Conservation (phyloP, 2,797 vertebrate genomes). For the Smutsia temminckii region DNA sequence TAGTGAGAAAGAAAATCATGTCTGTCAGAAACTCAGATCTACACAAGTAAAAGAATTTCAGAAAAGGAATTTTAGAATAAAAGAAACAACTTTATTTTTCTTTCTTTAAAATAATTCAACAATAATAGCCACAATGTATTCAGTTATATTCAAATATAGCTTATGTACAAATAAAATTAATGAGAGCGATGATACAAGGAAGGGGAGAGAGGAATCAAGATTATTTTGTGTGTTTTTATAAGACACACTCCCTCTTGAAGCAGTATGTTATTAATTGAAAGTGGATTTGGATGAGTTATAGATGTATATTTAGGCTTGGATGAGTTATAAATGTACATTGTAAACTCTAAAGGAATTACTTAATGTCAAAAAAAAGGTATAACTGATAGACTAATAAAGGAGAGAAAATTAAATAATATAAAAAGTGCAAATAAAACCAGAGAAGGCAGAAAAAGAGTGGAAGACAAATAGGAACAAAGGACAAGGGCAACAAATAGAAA, state of each 20-base stretch:
- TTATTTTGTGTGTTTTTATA: neutral
- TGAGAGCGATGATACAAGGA: neutral
- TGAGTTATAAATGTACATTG: neutral
- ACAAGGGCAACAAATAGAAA: neutral
- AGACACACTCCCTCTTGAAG: neutral
- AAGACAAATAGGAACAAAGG: neutral
- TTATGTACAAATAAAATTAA: neutral
- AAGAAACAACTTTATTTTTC: neutral
- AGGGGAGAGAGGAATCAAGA: neutral
- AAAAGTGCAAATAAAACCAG: neutral
- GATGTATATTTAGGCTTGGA: neutral
- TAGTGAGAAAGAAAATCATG: neutral
- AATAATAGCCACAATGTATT: neutral
- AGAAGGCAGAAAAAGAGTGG: neutral
- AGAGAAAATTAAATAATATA: neutral
- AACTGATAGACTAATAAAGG: neutral
- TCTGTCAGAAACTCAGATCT: neutral
- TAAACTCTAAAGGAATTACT: neutral
- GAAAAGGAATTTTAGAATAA: neutral
- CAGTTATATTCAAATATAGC: neutral
- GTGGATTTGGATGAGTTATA: neutral
- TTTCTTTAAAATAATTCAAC: neutral
- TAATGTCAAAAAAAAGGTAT: neutral
- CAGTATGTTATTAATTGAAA: neutral
- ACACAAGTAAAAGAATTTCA: neutral